phyloP scores from a whole-genome alignment of 2,888 invertebrate genomes.

The Amphiduros pacificus region DNA sequence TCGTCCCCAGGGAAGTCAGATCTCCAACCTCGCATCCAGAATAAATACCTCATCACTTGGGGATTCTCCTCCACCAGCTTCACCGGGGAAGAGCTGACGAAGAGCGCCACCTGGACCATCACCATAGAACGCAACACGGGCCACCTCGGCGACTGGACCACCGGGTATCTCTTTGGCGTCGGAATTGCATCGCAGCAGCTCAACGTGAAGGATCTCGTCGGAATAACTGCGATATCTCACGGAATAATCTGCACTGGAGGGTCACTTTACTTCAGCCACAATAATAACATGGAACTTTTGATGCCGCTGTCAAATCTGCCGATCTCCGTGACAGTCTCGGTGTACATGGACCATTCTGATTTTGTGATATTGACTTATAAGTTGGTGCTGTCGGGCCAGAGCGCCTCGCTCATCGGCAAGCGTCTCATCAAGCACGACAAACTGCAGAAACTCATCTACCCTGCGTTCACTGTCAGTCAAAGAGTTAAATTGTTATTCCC shows the following conservation, averaged over 20 bases:
- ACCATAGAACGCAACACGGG: constrained; percentile 47
- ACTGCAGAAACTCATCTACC: constrained; percentile 35
- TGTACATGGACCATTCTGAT: constrained; percentile 36
- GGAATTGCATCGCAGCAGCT: constrained; percentile 45
- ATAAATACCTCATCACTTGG: constrained; percentile 53
- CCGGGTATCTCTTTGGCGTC: constrained; percentile 53
- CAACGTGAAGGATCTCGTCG: constrained; percentile 48
- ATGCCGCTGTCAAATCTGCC: constrained; percentile 46
- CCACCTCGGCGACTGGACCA: constrained; percentile 42
- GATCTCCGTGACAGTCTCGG: constrained; percentile 42
- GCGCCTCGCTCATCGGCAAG: constrained; percentile 42
- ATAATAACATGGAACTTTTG: constrained; percentile 41
- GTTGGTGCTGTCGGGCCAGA: constrained; percentile 40
- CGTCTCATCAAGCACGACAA: constrained; percentile 37
- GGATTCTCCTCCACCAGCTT: constrained; percentile 54
- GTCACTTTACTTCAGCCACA: constrained; percentile 38
- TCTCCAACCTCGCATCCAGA: constrained; percentile 39
- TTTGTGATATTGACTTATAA: constrained; percentile 43
- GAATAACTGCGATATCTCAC: constrained; percentile 42
- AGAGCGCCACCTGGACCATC: constrained; percentile 45
- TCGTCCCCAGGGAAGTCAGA: constrained; percentile 31
- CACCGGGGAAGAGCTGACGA: constrained; percentile 43
- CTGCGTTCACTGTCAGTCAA: constrained; percentile 54
- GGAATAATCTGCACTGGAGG: constrained; percentile 48
- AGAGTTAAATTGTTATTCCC: constrained; percentile 53